Evolutionary conservation across 2,113 vertebrate species (phyloP).

Genomic region (Ceratotherium simum): DNA sequence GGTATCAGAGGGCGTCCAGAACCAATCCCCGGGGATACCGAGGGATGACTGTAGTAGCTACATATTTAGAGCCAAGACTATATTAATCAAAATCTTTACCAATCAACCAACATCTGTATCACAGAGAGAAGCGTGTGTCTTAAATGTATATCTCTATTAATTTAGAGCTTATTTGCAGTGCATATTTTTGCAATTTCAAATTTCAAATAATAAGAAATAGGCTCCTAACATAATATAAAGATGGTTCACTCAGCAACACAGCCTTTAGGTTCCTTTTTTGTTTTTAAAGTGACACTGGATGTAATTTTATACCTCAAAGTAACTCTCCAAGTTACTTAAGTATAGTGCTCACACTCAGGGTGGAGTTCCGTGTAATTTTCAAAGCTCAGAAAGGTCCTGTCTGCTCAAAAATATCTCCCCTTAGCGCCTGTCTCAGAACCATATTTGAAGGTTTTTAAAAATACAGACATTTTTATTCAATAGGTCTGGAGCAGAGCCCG

Average conservation of each 20-base stretch:
- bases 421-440: not conserved
- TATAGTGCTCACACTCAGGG: conserved; percentile 47
- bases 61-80: not conserved
- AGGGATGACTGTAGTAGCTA: not conserved
- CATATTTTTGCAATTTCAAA: not conserved
- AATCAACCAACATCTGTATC: not conserved
- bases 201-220: conserved; percentile 42
- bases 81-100: not conserved
- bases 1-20: no score
- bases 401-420: conserved; percentile 45
- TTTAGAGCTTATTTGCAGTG: not conserved
- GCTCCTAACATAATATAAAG: conserved; percentile 24
- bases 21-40: no score
- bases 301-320: conserved; percentile 55
- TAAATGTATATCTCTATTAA: not conserved
- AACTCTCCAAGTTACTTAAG: conserved; percentile 51
- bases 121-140: not conserved
- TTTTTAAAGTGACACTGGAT: conserved; percentile 48
- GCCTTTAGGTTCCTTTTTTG: not conserved
- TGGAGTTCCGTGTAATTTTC: conserved; percentile 55
- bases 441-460: conserved; percentile 51
- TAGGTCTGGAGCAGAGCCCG: not conserved
- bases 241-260: not conserved
- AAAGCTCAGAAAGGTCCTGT: conserved; percentile 20
- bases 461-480: conserved; percentile 46